phyloP scores from a whole-genome alignment of 1,140 invertebrate species.

The Callitettix versicolor region DNA sequence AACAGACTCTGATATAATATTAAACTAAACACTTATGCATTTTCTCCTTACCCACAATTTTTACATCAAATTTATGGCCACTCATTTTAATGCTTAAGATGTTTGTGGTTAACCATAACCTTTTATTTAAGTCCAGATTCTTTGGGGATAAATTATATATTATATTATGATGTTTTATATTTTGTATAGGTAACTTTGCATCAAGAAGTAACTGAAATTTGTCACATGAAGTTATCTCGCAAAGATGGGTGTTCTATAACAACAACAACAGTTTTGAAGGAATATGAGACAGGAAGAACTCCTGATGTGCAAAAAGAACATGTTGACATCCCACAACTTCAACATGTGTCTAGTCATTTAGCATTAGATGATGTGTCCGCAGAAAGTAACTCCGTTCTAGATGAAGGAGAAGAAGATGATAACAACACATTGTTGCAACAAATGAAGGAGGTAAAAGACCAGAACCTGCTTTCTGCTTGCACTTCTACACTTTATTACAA shows the following conservation, averaged over 20 bases:
- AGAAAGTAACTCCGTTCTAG: not conserved
- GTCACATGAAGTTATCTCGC: constrained; percentile 3
- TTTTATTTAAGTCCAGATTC: no score
- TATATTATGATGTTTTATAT: no score
- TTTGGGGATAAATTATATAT: no score
- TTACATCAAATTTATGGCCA: no score
- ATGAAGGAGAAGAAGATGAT: not conserved
- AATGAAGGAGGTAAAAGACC: constrained; percentile 4
- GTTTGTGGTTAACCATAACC: no score
- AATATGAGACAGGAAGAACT: not conserved
- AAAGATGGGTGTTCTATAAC: constrained; percentile 12
- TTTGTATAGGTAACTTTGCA: not conserved
- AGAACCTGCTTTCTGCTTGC: not conserved
- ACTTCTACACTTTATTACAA: not conserved
- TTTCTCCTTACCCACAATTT: no score
- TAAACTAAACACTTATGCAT: no score
- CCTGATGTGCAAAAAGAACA: not conserved
- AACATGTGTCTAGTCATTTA: not conserved
- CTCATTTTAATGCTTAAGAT: no score
- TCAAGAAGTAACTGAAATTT: constrained; percentile 14
- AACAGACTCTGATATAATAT: no score
- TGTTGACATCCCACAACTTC: not conserved
- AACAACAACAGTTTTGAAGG: not conserved
- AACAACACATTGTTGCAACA: not conserved
- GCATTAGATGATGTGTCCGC: no score